Evolutionary conservation across 2,797 vertebrate genomes (phyloP).

Genomic region (Carapus acus): DNA sequence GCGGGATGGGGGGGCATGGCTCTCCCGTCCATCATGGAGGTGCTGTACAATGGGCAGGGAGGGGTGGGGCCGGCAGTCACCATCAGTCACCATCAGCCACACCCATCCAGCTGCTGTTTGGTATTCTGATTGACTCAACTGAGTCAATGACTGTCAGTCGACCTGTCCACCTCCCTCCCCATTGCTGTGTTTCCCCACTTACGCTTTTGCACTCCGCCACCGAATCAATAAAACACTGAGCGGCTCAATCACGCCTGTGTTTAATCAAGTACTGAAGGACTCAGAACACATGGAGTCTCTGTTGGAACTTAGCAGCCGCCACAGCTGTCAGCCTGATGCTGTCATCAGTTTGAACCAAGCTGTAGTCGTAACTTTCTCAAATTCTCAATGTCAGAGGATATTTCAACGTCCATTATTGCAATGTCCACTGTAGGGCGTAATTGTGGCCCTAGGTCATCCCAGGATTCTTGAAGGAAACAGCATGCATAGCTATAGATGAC

Average conservation of each 20-base stretch:
- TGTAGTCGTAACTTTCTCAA: too few relatives aligned
- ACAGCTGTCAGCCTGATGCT: constrained; percentile 27
- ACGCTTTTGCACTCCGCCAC: constrained; percentile 29
- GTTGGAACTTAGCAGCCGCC: constrained; percentile 10
- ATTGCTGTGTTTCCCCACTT: constrained; percentile 31
- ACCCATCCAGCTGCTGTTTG: constrained; percentile 55
- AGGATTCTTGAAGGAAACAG: constrained; percentile 41
- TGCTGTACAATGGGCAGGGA: constrained; percentile 51
- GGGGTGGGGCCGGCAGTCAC: constrained; percentile 55
- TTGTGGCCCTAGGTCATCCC: constrained; percentile 33
- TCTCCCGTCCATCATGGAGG: constrained; percentile 53
- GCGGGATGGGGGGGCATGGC: constrained; percentile 42
- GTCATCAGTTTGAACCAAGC: constrained; percentile 2
- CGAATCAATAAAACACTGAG: constrained; percentile 57
- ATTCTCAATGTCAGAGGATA: constrained; percentile 28
- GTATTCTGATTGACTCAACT: constrained; percentile 60
- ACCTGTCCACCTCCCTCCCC: constrained; percentile 33
- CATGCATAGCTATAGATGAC: constrained; percentile 39
- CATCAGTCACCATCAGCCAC: constrained; percentile 63
- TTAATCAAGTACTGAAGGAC: constrained; percentile 21
- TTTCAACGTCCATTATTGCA: not conserved
- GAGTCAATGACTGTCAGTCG: constrained; percentile 73
- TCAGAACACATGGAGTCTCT: constrained; percentile 5
- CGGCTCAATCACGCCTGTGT: constrained; percentile 32
- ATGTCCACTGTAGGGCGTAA: constrained; percentile 42